Percentiles rank a stretch among this genome's conserved stretches.
phyloP scores from a whole-genome alignment of 2,797 vertebrate species.

The Gastrophryne carolinensis region DNA sequence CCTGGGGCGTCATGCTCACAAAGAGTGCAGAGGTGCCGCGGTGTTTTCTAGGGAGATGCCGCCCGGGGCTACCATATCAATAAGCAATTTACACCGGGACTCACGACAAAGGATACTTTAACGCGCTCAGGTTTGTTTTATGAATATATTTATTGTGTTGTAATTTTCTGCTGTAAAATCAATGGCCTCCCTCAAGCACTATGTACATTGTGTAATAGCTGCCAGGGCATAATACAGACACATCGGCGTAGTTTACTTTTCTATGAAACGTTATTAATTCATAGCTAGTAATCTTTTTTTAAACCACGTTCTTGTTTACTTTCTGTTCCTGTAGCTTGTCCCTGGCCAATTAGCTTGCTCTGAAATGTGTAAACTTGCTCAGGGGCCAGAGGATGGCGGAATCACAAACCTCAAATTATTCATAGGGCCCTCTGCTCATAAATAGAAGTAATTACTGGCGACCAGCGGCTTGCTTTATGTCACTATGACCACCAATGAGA shows the following conservation, averaged over 20 bases:
- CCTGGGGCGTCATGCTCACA: not conserved
- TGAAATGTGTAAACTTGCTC: too few relatives aligned
- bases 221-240: not conserved
- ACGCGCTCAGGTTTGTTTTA: not conserved
- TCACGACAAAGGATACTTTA: not conserved
- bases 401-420: too few relatives aligned
- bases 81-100: not conserved
- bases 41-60: not conserved
- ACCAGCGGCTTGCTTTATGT: too few relatives aligned
- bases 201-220: not conserved
- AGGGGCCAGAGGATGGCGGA: too few relatives aligned
- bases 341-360: too few relatives aligned
- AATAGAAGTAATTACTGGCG: too few relatives aligned
- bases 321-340: too few relatives aligned
- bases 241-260: not conserved
- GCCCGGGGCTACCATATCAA: not conserved
- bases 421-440: too few relatives aligned
- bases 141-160: not conserved
- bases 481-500: too few relatives aligned
- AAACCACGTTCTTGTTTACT: too few relatives aligned
- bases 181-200: not conserved
- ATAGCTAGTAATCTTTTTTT: too few relatives aligned
- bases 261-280: too few relatives aligned
- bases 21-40: not conserved
- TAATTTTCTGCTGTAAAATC: not conserved